A percentile compares a stretch with the other conserved stretches of the same genome.
phyloP scores from a whole-genome alignment of 2,113 vertebrate genomes.

The Hippopotamus amphibius region DNA sequence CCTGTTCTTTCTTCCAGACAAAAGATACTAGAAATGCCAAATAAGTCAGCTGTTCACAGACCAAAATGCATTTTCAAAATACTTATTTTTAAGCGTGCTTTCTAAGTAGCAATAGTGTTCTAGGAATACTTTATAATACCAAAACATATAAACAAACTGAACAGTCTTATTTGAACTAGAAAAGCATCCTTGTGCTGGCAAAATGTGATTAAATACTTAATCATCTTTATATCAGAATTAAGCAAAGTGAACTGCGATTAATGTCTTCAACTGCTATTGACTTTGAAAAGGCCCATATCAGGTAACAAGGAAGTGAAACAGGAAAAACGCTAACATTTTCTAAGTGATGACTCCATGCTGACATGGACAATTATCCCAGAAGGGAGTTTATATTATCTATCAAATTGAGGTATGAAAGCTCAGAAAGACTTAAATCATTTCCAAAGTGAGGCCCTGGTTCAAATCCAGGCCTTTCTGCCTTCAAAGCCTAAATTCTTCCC shows the following conservation, averaged over 20 bases:
- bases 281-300: not conserved
- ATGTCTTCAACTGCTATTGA: not conserved
- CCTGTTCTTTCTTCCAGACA: not conserved
- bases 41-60: not conserved
- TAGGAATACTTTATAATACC: slow-evolving; percentile 28
- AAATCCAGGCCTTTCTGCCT: not conserved
- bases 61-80: slow-evolving; percentile 58
- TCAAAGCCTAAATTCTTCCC: slow-evolving; percentile 33
- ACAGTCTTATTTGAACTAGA: slow-evolving; percentile 21
- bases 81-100: slow-evolving; percentile 47
- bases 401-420: not conserved
- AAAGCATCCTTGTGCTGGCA: not conserved
- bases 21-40: slow-evolving; percentile 44
- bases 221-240: slow-evolving; percentile 14
- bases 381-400: not conserved
- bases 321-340: not conserved
- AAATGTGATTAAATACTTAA: slow-evolving; percentile 36
- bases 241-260: slow-evolving; percentile 36
- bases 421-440: not conserved
- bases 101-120: slow-evolving; percentile 31
- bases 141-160: slow-evolving; percentile 2
- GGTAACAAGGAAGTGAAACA: slow-evolving; percentile 17
- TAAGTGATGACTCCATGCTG: slow-evolving; percentile 15
- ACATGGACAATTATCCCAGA: not conserved
- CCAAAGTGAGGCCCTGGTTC: not conserved